phyloP scores from a whole-genome alignment of 2,113 vertebrate genomes.

The Zosterops pallidus region DNA sequence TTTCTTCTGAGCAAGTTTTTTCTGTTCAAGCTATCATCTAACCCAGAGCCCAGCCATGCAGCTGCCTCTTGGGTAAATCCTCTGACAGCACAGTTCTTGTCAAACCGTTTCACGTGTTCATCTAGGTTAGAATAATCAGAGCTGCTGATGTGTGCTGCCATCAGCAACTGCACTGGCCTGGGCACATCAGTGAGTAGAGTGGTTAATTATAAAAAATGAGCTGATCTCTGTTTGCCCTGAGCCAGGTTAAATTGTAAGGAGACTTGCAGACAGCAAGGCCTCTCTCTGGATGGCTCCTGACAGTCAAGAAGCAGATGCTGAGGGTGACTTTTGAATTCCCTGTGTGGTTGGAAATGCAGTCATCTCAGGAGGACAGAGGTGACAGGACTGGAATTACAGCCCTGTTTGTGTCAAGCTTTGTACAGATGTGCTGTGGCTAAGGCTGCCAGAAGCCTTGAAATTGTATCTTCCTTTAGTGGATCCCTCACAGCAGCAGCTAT shows the following conservation, averaged over 20 bases:
- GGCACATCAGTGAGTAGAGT: not conserved
- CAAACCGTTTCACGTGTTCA: not conserved
- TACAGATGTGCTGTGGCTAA: not conserved
- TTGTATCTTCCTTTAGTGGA: not conserved
- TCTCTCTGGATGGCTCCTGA: not conserved
- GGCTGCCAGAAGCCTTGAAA: not conserved
- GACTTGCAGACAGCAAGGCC: not conserved
- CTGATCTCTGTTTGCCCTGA: not conserved
- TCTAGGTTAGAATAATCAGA: constrained; percentile 1
- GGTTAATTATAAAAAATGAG: not conserved
- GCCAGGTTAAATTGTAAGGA: not conserved
- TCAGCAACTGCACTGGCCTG: not conserved
- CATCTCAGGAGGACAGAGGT: not conserved
- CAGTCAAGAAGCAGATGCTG: not conserved
- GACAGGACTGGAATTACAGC: not conserved
- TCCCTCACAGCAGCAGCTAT: not conserved
- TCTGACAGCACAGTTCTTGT: not conserved
- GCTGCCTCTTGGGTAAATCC: not conserved
- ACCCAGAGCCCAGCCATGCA: not conserved
- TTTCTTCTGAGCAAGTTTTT: not conserved
- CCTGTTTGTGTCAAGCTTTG: not conserved
- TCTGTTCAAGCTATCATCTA: not conserved
- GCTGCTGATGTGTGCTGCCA: not conserved
- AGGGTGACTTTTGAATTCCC: not conserved
- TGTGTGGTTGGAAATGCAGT: not conserved